Conservation (phyloP, 2,113 vertebrate species). For the Oenanthe oenanthe region DNA sequence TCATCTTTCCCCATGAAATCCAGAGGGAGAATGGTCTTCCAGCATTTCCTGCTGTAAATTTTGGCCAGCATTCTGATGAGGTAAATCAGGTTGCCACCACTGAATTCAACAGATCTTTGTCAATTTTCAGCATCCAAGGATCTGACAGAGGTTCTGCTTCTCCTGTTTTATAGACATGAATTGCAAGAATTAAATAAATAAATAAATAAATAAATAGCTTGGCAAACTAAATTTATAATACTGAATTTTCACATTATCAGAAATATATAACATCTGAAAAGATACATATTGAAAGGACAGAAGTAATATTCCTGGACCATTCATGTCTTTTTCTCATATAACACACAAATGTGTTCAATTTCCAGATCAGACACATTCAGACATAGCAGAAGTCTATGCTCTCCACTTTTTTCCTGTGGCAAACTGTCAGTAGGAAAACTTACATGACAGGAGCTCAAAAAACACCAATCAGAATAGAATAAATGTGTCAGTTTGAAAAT, state of each 20-base stretch:
- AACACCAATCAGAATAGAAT: slow-evolving; percentile 17
- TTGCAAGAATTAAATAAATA: background rate
- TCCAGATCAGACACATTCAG: background rate
- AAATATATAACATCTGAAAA: background rate
- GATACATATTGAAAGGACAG: background rate
- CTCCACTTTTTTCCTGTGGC: background rate
- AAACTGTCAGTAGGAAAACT: slow-evolving; percentile 19
- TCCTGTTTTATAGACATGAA: background rate
- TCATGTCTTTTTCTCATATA: background rate
- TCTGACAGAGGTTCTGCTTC: background rate
- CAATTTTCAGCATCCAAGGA: background rate
- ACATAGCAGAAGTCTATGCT: background rate
- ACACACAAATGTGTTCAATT: background rate
- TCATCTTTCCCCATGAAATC: background rate
- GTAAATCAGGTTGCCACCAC: background rate
- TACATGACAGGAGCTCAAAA: slow-evolving; percentile 33
- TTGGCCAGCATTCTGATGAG: background rate
- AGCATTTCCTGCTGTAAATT: background rate
- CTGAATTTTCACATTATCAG: background rate
- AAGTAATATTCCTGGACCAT: background rate
- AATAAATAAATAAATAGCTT: background rate
- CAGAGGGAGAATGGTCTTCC: background rate
- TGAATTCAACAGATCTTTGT: background rate
- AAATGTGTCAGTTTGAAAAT: slow-evolving; percentile 60
- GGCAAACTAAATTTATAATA: background rate